Evolutionary conservation across 2,888 invertebrate species (phyloP), one percentile per base, ranked within the genome.

Genomic region (Luperina testacea): DNA sequence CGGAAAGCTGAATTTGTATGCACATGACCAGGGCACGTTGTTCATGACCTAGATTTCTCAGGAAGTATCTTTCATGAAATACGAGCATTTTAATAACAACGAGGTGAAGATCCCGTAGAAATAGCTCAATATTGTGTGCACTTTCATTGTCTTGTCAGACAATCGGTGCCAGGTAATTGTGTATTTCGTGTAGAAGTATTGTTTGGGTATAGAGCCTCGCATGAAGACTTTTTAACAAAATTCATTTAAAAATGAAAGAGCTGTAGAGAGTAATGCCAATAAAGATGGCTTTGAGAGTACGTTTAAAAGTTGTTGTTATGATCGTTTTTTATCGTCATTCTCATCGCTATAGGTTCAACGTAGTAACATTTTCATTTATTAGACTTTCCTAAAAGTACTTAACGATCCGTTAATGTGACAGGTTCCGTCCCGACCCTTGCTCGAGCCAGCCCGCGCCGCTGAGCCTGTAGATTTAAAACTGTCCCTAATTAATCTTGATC

Each of bases 61-160:
- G 91, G 90, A 92, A 90, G 77, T 85, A 87, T 91, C 87, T 90
- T 92, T 90, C 87, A 90, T 88, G 89, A 91, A 83, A 83, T 88
- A 89, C 78, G 87, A 83, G 78, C 84, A 92, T 90, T 90, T 90
- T 90, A 90, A 89, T 90, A 90, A 91, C 87, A 89, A 88, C 81
- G 68, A 77, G 20, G 57, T 6, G 71, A 72, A 75, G n/a, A 81
- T 88, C 85, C 89, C 87, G 89, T 90, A 89, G 87, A 90, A 92
- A 91, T 85, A 82, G 85, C 76, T 74, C 77, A 82, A 78, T 87
- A 65, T 75, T 85, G 32, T 81, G 73, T 72, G 68, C 65, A 74
- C 71, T 64, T 17, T 51, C 38, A 81, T 84, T 85, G 86, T 88
- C 85, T 85, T 86, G 85, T 79, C 75, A 71, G 65, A 17, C 61